Base-by-base conservation (phyloP, 2,797 vertebrate genomes). In the Pangasius djambal region DNA sequence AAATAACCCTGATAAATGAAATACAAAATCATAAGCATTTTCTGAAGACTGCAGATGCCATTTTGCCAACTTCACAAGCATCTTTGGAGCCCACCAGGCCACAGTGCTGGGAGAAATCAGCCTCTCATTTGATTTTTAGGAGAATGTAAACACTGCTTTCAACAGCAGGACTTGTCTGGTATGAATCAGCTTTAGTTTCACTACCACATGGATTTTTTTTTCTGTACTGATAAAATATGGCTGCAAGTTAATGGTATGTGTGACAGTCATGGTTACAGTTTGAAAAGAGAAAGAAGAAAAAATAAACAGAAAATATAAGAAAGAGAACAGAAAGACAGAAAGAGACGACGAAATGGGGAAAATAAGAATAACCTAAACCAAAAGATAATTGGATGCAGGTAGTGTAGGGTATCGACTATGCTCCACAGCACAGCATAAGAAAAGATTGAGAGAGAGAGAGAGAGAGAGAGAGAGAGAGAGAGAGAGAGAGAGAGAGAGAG, bases 81-180 rank as follows among this genome's bases (percentile, higher is more conserved):
- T 87, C 40, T 75, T 83, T 86, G 89, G 90, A 88, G 85, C 88
- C 87, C 83, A 88, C 72, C 87, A 89, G 88, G 90, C 86, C 86
- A 61, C 65, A 88, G 70, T 10, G 83, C 88, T 83, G 79, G 59
- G 84, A 92, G 89, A 90, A 89, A 90, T 89, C 65, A 79, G 88
- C 86, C 78, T 89, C 70, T 67, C 88, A 69, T 91, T 89, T 91
- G 72, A 88, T 92, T 90, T 88, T 89, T 86, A 89, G 40, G 90
- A 87, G 89, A 91, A 92, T 92, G 89, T 91, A 92, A 92, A 92
- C 91, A 92, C 84, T 63, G 57, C 89, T 91, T 91, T 92, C 90
- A 90, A 89, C 89, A 86, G 88, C 88, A 83, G 18, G 69, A 70
- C 78, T 85, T 87, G 93, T 92, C 92, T 93, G 93, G 93, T 91